phyloP scores from a whole-genome alignment of 2,888 invertebrate genomes.

The Vesta saturnalis region DNA sequence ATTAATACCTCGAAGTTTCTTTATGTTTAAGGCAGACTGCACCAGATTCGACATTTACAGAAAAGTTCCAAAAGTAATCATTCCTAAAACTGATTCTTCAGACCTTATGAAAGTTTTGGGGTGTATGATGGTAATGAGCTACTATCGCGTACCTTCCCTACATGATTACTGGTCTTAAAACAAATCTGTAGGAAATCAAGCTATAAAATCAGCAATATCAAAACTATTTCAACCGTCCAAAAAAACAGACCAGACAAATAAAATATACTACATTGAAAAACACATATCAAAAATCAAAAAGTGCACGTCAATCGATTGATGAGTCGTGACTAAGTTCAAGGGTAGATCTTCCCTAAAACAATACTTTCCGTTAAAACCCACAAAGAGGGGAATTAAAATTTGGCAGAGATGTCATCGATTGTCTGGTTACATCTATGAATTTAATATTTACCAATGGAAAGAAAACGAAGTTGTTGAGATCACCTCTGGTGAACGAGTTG shows the following conservation, averaged over 20 bases:
- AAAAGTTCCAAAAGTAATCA: too few relatives aligned
- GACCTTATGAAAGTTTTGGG: constrained; percentile 3
- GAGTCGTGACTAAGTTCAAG: constrained; percentile 16
- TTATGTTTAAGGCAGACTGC: too few relatives aligned
- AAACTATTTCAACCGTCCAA: background rate
- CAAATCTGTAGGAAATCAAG: background rate
- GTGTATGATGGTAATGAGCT: background rate
- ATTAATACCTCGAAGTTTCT: constrained; percentile 3
- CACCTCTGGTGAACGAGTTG: constrained; percentile 42
- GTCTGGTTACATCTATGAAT: constrained; percentile 36
- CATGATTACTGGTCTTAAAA: constrained; percentile 4
- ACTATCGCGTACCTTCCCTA: background rate
- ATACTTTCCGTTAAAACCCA: constrained; percentile 18
- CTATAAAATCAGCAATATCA: constrained; percentile 8
- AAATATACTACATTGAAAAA: constrained; percentile 5
- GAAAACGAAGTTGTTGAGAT: constrained; percentile 22
- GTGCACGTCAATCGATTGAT: constrained; percentile 3
- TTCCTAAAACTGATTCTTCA: background rate
- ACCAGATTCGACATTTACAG: too few relatives aligned
- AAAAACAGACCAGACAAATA: background rate
- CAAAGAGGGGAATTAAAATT: constrained; percentile 31
- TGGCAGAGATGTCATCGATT: constrained; percentile 33
- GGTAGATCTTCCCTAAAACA: constrained; percentile 3
- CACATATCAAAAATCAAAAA: background rate
- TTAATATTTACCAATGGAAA: constrained; percentile 33